These are phyloP conservation scores for Pseudorectes ferrugineus DNA, from an alignment of 2,113 vertebrate species.

Conservation along the genomic window DNA sequence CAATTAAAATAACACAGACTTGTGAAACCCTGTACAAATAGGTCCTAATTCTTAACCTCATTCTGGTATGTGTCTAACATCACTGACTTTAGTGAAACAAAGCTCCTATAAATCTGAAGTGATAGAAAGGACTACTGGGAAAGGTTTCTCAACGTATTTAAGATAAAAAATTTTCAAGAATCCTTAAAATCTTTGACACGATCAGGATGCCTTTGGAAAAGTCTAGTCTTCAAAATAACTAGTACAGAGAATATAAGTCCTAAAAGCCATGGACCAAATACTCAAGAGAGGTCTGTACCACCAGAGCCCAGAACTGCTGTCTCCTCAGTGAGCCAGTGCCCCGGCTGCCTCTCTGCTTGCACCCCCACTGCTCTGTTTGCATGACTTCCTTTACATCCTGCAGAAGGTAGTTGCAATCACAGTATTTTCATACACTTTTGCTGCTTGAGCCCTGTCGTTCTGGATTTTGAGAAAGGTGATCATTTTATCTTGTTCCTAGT, in stretches of 20 bases:
- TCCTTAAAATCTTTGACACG: background rate
- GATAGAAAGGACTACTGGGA: background rate
- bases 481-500: background rate
- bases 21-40: background rate
- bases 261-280: background rate
- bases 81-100: background rate
- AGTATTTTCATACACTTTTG: background rate
- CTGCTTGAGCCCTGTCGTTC: background rate
- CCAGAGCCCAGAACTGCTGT: background rate
- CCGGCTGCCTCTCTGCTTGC: fast-evolving
- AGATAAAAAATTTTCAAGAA: background rate
- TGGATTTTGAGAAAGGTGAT: background rate
- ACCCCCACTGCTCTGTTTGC: background rate
- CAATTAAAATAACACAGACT: background rate
- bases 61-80: background rate
- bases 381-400: background rate
- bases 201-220: background rate
- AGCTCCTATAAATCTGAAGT: background rate
- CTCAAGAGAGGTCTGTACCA: background rate
- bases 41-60: background rate
- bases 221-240: background rate
- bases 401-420: background rate
- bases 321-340: background rate
- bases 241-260: background rate
- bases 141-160: background rate